Evolutionary conservation across 2,797 vertebrate genomes (phyloP).

Genomic region (Anableps anableps): DNA sequence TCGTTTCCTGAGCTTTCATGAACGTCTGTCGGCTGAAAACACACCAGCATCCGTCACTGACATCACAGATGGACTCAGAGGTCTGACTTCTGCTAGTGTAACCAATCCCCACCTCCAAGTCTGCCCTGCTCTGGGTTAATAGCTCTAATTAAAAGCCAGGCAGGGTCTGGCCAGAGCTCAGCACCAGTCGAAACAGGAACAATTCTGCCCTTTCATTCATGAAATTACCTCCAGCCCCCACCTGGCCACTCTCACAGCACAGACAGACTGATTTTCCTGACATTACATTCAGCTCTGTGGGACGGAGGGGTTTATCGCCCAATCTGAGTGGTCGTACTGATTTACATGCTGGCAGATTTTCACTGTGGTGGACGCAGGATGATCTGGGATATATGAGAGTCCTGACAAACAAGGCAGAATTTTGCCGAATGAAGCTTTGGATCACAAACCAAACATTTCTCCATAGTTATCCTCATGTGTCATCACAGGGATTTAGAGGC

Average conservation of each 20-base stretch:
- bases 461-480: slow-evolving; percentile 16
- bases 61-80: neutral
- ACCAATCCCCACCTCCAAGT: slow-evolving; percentile 20
- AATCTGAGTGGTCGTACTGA: slow-evolving; percentile 44
- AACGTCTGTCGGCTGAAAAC: neutral
- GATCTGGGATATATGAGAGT: slow-evolving; percentile 2
- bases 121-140: slow-evolving; percentile 62
- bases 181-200: slow-evolving; percentile 60
- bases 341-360: slow-evolving; percentile 29
- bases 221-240: slow-evolving; percentile 49
- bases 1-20: slow-evolving; percentile 35
- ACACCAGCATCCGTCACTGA: slow-evolving; percentile 1
- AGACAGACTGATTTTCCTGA: slow-evolving; percentile 52
- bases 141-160: slow-evolving; percentile 77
- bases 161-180: slow-evolving; percentile 55
- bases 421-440: slow-evolving; percentile 19
- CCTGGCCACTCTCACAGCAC: slow-evolving; percentile 31
- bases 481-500: slow-evolving; percentile 18
- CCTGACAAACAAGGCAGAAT: slow-evolving; percentile 2
- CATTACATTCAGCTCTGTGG: slow-evolving; percentile 34
- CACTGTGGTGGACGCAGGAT: neutral
- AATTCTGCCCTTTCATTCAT: slow-evolving; percentile 79
- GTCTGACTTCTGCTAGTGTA: neutral
- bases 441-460: slow-evolving; percentile 13
- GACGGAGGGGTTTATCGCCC: slow-evolving; percentile 34